phyloP scores from a whole-genome alignment of 2,113 vertebrate species.

The Saccopteryx bilineata region DNA sequence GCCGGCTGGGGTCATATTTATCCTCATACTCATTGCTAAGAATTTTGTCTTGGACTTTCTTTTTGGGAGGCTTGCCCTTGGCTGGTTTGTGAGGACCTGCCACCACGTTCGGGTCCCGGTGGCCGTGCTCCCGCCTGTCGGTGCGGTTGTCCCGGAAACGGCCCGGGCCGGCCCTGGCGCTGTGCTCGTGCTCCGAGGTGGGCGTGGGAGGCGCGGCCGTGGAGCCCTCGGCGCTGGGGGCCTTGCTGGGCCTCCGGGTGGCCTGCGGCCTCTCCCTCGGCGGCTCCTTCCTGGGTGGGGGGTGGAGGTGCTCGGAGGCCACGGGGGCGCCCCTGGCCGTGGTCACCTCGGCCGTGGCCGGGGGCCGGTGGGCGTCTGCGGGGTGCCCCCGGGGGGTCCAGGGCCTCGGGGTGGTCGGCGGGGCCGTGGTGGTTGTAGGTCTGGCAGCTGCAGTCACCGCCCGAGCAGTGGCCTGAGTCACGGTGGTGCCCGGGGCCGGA shows the following conservation, averaged over 20 bases:
- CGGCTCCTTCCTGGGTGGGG: slow-evolving; percentile 85
- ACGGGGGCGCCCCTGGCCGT: slow-evolving; percentile 76
- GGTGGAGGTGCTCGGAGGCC: slow-evolving; percentile 87
- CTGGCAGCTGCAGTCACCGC: slow-evolving; percentile 82
- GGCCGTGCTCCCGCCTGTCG: slow-evolving; percentile 89
- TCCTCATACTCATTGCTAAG: slow-evolving; percentile 94
- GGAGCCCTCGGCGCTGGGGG: slow-evolving; percentile 77
- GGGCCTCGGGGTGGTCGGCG: slow-evolving; percentile 85
- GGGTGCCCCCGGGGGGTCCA: slow-evolving; percentile 85
- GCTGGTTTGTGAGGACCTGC: slow-evolving; percentile 89
- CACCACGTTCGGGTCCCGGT: slow-evolving; percentile 84
- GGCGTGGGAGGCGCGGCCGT: slow-evolving; percentile 82
- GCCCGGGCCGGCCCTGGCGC: slow-evolving; percentile 81
- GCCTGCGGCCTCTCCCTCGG: slow-evolving; percentile 87
- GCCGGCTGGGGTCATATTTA: slow-evolving; percentile 88
- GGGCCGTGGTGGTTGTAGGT: slow-evolving; percentile 81
- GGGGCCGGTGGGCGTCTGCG: slow-evolving; percentile 83
- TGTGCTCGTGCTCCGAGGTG: slow-evolving; percentile 81
- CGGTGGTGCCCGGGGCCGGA: slow-evolving; percentile 86
- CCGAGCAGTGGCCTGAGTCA: slow-evolving; percentile 74
- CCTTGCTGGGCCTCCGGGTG: slow-evolving; percentile 86
- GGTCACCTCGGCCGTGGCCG: slow-evolving; percentile 77
- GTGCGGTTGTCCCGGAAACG: slow-evolving; percentile 93
- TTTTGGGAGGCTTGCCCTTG: slow-evolving; percentile 91
- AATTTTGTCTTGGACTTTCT: slow-evolving; percentile 90